Conservation (phyloP, 2,797 vertebrate genomes). For the Dendrocincla tyrannina region DNA sequence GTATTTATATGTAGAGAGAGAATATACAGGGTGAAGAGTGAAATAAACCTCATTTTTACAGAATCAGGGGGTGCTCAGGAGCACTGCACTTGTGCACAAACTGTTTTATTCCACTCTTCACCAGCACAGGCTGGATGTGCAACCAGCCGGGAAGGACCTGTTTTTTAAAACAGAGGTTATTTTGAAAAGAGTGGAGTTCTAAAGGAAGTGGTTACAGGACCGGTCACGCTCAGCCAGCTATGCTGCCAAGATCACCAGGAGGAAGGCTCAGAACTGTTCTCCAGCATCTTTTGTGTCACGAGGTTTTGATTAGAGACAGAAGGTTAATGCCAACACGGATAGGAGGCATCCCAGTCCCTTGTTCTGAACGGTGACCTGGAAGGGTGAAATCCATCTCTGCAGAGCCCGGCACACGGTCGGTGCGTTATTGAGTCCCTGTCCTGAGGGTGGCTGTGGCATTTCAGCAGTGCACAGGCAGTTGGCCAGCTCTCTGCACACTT, state of each 20-base stretch:
- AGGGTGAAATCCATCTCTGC: conserved; percentile 39
- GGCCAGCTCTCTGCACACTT: conserved; percentile 35
- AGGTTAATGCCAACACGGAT: conserved; percentile 24
- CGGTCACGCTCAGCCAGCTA: not conserved
- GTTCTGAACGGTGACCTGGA: conserved; percentile 8
- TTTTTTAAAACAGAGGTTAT: not conserved
- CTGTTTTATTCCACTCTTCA: conserved; percentile 31
- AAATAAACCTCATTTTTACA: not conserved
- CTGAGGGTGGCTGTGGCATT: conserved; percentile 49
- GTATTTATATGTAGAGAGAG: conserved; percentile 83
- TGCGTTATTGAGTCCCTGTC: not conserved
- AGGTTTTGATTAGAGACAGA: conserved; percentile 56
- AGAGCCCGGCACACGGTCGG: not conserved
- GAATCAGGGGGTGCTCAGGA: not conserved
- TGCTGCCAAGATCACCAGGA: not conserved
- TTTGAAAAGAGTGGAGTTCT: not conserved
- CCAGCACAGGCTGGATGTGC: not conserved
- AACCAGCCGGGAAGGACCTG: not conserved
- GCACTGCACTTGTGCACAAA: not conserved
- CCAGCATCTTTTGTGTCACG: not conserved
- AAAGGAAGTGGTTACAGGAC: not conserved
- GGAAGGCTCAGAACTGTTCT: not conserved
- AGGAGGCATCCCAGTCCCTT: not conserved
- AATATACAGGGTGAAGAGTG: conserved; percentile 44
- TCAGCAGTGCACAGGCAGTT: conserved; percentile 27